Percentiles rank a stretch among this genome's conserved stretches.
phyloP scores from a whole-genome alignment of 2,888 invertebrate species.

The Rutpela maculata region DNA sequence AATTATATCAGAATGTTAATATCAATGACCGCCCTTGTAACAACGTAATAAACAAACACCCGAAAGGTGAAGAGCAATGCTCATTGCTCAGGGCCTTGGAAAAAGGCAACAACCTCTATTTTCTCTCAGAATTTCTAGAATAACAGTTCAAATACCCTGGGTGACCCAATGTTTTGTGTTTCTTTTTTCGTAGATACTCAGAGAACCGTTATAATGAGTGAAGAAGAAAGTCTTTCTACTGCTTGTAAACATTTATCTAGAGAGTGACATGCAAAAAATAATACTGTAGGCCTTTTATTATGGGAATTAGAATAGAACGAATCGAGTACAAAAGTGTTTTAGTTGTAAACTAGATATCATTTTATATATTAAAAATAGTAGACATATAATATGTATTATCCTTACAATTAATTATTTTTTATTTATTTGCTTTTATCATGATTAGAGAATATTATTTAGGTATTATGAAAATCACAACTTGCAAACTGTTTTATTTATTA shows the following conservation, averaged over 20 bases:
- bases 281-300: background rate
- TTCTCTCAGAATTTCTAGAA: conserved; percentile 34
- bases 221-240: conserved; percentile 15
- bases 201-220: conserved; percentile 42
- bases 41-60: conserved; percentile 5
- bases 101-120: conserved; percentile 49
- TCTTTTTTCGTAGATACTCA: conserved; percentile 37
- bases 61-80: conserved; percentile 40
- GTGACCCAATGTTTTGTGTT: conserved; percentile 44
- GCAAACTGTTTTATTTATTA: too few species aligned
- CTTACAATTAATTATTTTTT: too few species aligned
- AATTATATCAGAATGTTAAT: background rate
- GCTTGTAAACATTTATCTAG: background rate
- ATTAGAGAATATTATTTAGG: too few species aligned
- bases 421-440: too few species aligned
- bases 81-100: conserved; percentile 30
- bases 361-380: too few species aligned
- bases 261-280: conserved; percentile 7
- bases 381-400: too few species aligned
- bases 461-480: too few species aligned
- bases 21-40: conserved; percentile 34
- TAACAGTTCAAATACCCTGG: conserved; percentile 54
- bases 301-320: conserved; percentile 7
- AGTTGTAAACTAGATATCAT: background rate
- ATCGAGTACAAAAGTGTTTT: background rate